Evolutionary conservation across 2,797 vertebrate species (phyloP).

Genomic region (Sphenopsis melanotis): DNA sequence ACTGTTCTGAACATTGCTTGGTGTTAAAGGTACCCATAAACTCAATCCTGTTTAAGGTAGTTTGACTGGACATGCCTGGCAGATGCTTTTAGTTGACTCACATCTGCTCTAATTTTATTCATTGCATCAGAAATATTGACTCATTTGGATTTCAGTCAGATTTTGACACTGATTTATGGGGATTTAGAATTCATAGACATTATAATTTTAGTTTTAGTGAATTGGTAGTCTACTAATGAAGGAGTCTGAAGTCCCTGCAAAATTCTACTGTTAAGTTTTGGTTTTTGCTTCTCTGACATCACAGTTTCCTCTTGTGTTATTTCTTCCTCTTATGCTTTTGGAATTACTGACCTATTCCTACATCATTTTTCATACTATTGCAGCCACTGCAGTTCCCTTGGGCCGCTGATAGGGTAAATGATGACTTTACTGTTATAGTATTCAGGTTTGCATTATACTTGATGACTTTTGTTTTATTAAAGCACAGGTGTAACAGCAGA

Average conservation of each 20-base stretch:
- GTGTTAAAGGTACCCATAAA: background rate
- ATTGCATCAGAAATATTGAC: slow-evolving; percentile 1
- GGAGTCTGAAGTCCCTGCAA: background rate
- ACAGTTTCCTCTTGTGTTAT: background rate
- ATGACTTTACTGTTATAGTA: background rate
- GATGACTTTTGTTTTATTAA: background rate
- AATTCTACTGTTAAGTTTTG: background rate
- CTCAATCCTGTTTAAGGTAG: background rate
- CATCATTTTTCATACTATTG: background rate
- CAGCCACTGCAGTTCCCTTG: background rate
- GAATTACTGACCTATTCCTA: background rate
- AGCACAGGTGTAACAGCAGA: background rate
- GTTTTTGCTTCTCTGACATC: background rate
- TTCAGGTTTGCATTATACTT: background rate
- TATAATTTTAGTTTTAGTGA: background rate
- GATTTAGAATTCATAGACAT: background rate
- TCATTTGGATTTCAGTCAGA: slow-evolving; percentile 22
- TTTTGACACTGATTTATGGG: slow-evolving; percentile 12
- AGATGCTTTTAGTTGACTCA: slow-evolving; percentile 19
- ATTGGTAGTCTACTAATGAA: background rate
- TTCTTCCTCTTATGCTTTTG: background rate
- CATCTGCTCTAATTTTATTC: background rate
- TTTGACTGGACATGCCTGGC: background rate
- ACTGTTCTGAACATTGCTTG: background rate
- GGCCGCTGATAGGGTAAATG: background rate